Evolutionary conservation across 2,888 invertebrate genomes (phyloP).

Genomic region (Dastarcus helophoroides): DNA sequence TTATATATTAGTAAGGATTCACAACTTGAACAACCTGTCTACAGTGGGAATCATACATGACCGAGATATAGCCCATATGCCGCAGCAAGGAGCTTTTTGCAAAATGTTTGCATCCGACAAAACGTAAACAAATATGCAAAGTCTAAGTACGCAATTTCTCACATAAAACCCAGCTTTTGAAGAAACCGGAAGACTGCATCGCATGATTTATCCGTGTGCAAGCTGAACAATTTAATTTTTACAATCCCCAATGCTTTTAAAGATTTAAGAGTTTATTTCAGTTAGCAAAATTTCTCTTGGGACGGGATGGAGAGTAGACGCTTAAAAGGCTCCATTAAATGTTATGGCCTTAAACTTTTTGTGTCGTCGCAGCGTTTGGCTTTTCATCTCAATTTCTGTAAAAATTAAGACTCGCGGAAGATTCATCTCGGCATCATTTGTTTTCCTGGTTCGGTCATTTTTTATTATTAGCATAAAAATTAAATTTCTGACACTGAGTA

Average conservation of each 20-base stretch:
- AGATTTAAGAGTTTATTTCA: conserved; percentile 2
- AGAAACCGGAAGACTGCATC: too few relatives aligned
- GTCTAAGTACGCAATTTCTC: too few relatives aligned
- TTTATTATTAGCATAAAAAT: conserved; percentile 11
- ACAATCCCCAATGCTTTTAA: not conserved
- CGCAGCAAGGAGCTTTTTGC: too few relatives aligned
- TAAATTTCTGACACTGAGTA: conserved; percentile 15
- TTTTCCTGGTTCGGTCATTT: conserved; percentile 19
- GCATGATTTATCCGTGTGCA: too few relatives aligned
- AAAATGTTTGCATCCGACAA: too few relatives aligned
- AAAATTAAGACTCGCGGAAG: too few relatives aligned
- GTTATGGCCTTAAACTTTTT: conserved; percentile 21
- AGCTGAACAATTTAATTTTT: conserved; percentile 6
- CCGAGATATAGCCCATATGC: too few relatives aligned
- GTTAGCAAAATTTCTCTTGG: conserved; percentile 19
- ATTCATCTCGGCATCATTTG: conserved; percentile 23
- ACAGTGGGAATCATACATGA: too few relatives aligned
- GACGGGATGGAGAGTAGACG: conserved; percentile 16
- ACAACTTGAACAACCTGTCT: too few relatives aligned
- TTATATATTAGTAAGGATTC: too few relatives aligned
- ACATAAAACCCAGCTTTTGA: too few relatives aligned
- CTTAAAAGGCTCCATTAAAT: conserved; percentile 20
- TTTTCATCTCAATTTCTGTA: conserved; percentile 14
- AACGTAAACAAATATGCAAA: too few relatives aligned
- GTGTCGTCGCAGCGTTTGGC: conserved; percentile 15